A percentile compares a stretch with the other conserved stretches of the same genome.
Conservation (phyloP, 1,140 invertebrate species). For the Aphidius gifuensis region DNA sequence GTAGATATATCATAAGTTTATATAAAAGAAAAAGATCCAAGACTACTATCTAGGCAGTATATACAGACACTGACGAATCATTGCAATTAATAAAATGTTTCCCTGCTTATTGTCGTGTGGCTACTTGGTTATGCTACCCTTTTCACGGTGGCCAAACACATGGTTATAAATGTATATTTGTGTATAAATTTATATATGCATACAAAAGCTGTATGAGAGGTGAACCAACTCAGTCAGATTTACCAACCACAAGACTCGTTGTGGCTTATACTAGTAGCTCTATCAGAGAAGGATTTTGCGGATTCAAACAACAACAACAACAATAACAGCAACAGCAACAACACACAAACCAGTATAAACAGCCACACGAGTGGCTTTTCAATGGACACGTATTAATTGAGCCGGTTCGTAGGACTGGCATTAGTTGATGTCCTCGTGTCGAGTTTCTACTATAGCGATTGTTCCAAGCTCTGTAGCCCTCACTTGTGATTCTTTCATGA, state of each 20-base stretch:
- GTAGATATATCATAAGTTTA: slow-evolving; percentile 40
- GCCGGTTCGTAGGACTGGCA: slow-evolving; percentile 41
- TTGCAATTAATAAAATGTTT: slow-evolving; percentile 53
- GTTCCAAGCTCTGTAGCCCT: slow-evolving; percentile 25
- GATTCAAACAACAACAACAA: no score
- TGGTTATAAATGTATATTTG: slow-evolving; percentile 11
- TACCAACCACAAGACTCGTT: slow-evolving; percentile 11
- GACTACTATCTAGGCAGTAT: slow-evolving; percentile 7
- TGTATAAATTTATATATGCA: slow-evolving; percentile 4
- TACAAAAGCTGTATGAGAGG: slow-evolving; percentile 15
- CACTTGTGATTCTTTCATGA: slow-evolving; percentile 2
- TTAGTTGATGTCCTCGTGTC: slow-evolving; percentile 49
- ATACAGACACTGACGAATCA: slow-evolving; percentile 50
- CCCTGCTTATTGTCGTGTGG: slow-evolving; percentile 47
- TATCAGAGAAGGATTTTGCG: no score
- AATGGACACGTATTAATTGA: slow-evolving; percentile 52
- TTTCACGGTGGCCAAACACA: slow-evolving; percentile 34
- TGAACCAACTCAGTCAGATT: neutral
- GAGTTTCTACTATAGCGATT: slow-evolving; percentile 48
- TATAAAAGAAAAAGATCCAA: no score
- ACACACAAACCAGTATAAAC: no score
- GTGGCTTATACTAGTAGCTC: neutral
- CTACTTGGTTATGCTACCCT: slow-evolving; percentile 47
- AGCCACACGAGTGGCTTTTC: slow-evolving; percentile 31
- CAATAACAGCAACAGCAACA: no score